Evolutionary conservation across 1,140 invertebrate genomes (phyloP).

Genomic region (Drosophila triauraria): DNA sequence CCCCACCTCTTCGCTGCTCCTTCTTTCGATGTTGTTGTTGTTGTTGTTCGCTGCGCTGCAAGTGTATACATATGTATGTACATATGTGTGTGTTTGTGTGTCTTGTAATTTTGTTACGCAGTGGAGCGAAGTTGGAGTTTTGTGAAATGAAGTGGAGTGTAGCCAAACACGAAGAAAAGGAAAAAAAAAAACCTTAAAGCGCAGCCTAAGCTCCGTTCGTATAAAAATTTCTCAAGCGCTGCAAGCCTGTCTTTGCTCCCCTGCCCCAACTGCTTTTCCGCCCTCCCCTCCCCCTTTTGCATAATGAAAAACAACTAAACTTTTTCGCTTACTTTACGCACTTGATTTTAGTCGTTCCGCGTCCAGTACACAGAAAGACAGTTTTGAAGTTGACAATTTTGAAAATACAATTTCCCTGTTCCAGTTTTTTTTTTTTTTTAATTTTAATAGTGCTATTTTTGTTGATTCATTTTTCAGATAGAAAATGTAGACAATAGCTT

Average conservation of each 20-base stretch:
- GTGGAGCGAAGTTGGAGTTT: conserved; percentile 70
- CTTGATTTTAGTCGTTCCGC: conserved; percentile 40
- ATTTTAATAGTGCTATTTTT: too few species aligned
- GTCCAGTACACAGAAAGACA: conserved; percentile 12
- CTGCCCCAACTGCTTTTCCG: neutral
- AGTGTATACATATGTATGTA: conserved; percentile 16
- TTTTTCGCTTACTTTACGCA: conserved; percentile 37
- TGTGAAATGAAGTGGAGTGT: conserved; percentile 74
- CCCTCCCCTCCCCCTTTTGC: conserved; percentile 30
- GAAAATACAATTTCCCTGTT: neutral
- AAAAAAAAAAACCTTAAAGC: conserved; percentile 62
- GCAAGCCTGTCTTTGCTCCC: conserved; percentile 46
- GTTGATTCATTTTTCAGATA: too few species aligned
- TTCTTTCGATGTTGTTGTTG: conserved; percentile 2
- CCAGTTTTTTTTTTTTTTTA: too few species aligned
- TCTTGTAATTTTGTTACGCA: conserved; percentile 78
- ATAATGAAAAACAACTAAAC: conserved; percentile 44
- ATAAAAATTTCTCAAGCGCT: conserved; percentile 60
- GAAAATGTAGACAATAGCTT: too few species aligned
- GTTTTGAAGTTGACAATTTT: neutral
- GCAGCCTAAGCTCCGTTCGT: conserved; percentile 57
- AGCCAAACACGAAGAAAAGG: conserved; percentile 48
- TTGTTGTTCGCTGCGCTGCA: conserved; percentile 20
- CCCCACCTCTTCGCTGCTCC: neutral
- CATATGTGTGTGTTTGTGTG: conserved; percentile 30